Conservation (phyloP, 2,797 vertebrate species). For the Anguilla megastoma region DNA sequence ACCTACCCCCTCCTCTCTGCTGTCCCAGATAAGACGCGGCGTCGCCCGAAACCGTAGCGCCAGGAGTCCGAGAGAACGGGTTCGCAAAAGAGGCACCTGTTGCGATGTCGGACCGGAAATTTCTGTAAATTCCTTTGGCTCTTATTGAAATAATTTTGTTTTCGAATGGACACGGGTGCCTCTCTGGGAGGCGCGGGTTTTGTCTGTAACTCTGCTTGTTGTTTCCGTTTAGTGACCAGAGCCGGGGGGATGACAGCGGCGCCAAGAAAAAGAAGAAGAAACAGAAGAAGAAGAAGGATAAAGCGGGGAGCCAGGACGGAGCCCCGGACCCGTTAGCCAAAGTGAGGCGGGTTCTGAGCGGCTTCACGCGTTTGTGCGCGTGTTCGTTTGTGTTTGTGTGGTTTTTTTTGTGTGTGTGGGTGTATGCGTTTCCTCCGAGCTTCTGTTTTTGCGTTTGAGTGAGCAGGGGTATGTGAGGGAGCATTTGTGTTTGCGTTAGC, state of each 20-base stretch:
- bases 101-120: neutral
- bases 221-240: conserved; percentile 75
- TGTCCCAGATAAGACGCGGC: neutral
- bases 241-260: conserved; percentile 85
- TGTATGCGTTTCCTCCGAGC: neutral
- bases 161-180: neutral
- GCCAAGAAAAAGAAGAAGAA: conserved; percentile 99
- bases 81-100: no score
- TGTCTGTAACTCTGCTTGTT: neutral
- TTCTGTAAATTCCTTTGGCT: neutral
- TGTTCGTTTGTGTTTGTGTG: conserved; percentile 12
- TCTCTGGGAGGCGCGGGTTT: neutral
- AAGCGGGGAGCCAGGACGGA: conserved; percentile 80
- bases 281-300: conserved; percentile 95
- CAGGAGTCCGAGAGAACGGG: neutral
- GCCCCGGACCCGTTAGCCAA: conserved; percentile 84
- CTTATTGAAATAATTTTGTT: neutral
- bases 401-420: neutral
- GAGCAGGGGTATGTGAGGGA: neutral
- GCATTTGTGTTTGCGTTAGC: neutral
- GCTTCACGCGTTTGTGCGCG: conserved; percentile 27
- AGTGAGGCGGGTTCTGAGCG: conserved; percentile 61
- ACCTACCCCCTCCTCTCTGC: neutral
- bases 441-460: neutral
- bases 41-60: neutral